phyloP scores from a whole-genome alignment of 2,113 vertebrate species.

The Equus quagga region DNA sequence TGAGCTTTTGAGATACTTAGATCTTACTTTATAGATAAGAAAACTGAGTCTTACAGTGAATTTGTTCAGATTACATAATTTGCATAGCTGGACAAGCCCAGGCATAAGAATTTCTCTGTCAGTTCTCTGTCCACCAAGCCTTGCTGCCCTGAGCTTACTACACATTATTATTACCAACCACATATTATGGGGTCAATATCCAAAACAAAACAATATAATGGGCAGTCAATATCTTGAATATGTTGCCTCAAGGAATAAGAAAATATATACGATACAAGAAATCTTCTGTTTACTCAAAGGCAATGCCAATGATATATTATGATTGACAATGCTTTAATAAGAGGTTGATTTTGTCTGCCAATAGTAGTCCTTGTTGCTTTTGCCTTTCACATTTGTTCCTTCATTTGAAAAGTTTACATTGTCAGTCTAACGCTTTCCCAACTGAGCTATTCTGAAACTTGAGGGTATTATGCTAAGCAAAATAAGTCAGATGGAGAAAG shows the following conservation, averaged over 20 bases:
- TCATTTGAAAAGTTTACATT: background rate
- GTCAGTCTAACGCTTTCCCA: slow-evolving; percentile 95
- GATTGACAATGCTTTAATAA: background rate
- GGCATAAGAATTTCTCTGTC: background rate
- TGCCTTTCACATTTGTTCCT: background rate
- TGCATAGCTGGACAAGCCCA: background rate
- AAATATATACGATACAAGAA: background rate
- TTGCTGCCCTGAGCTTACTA: background rate
- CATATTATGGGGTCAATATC: background rate
- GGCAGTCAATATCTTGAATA: background rate
- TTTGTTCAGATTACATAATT: background rate
- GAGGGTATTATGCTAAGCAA: too few relatives aligned
- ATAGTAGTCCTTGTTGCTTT: background rate
- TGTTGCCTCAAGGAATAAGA: background rate
- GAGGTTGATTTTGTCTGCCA: background rate
- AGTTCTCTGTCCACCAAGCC: background rate
- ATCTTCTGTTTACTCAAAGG: background rate
- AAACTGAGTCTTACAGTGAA: background rate
- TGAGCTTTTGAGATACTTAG: background rate
- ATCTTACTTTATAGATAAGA: background rate
- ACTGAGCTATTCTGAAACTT: slow-evolving; percentile 88
- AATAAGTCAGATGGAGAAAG: too few relatives aligned
- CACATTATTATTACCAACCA: too few relatives aligned
- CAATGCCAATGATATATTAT: background rate
- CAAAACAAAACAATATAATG: background rate